A percentile compares a stretch with the other conserved stretches of the same genome.
phyloP scores from a whole-genome alignment of 2,113 vertebrate species.

The Pituophis catenifer region DNA sequence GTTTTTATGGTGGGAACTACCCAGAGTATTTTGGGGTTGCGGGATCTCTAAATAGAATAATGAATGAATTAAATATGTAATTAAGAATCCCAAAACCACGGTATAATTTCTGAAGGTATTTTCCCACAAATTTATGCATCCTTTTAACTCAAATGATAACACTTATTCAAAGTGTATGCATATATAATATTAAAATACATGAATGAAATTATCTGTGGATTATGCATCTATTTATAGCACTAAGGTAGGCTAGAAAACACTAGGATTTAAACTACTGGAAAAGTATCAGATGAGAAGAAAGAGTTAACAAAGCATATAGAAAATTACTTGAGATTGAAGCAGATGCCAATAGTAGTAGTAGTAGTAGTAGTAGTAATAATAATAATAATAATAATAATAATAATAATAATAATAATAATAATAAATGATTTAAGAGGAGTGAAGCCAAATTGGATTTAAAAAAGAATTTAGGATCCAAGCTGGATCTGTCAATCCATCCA shows the following conservation, averaged over 20 bases:
- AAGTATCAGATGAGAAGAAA: not conserved
- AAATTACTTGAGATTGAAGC: not conserved
- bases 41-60: not conserved
- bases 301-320: not conserved
- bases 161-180: not conserved
- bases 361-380: no score
- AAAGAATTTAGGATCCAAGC: not conserved
- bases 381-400: no score
- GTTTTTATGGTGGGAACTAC: not conserved
- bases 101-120: not conserved
- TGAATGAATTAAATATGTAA: not conserved
- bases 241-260: not conserved
- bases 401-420: no score
- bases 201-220: not conserved
- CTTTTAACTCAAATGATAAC: not conserved
- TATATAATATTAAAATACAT: not conserved
- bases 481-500: not conserved
- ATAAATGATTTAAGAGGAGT: not conserved
- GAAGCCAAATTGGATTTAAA: not conserved
- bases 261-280: not conserved
- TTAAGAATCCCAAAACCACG: not conserved
- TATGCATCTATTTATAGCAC: not conserved
- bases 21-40: not conserved
- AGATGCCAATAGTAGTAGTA: not conserved
- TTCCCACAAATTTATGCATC: not conserved